Evolutionary conservation across 2,888 invertebrate species (phyloP).

Genomic region (Sialis lutaria): DNA sequence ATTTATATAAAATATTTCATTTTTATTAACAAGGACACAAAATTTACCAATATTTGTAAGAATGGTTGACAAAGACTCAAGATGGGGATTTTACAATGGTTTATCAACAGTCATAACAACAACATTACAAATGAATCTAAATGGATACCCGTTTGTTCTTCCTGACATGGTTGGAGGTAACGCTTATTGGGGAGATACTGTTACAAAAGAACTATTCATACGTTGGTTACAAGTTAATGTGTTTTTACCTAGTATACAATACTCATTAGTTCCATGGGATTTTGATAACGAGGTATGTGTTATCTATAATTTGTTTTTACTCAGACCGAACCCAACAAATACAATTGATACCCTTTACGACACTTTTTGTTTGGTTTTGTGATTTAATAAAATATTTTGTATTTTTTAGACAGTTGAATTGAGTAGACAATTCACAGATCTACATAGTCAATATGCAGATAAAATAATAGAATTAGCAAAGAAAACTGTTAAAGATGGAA

Average conservation of each 20-base stretch:
- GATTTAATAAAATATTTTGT: too few relatives aligned
- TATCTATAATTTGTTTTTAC: neutral
- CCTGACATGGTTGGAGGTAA: slow-evolving; percentile 70
- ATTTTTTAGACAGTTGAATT: slow-evolving; percentile 36
- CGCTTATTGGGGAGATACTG: slow-evolving; percentile 34
- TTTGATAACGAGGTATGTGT: slow-evolving; percentile 30
- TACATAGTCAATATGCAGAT: slow-evolving; percentile 44
- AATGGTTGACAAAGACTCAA: slow-evolving; percentile 63
- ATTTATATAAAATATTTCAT: too few relatives aligned
- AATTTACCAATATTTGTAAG: slow-evolving; percentile 50
- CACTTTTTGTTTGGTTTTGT: too few relatives aligned
- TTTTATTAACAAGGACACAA: slow-evolving; percentile 35
- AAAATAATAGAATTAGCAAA: slow-evolving; percentile 44
- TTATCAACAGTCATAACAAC: slow-evolving; percentile 55
- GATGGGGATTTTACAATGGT: slow-evolving; percentile 52
- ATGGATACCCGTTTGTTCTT: slow-evolving; percentile 35
- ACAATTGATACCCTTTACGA: too few relatives aligned
- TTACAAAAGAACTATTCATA: slow-evolving; percentile 48
- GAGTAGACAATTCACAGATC: slow-evolving; percentile 39
- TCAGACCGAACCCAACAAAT: too few relatives aligned
- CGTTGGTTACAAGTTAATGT: slow-evolving; percentile 64
- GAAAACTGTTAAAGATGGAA: slow-evolving; percentile 37
- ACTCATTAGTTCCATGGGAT: slow-evolving; percentile 66
- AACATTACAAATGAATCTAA: slow-evolving; percentile 37
- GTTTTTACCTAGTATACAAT: slow-evolving; percentile 65